A percentile compares a stretch with the other conserved stretches of the same genome.
Conservation (phyloP, 2,797 vertebrate genomes). For the Distichodus sexfasciatus region DNA sequence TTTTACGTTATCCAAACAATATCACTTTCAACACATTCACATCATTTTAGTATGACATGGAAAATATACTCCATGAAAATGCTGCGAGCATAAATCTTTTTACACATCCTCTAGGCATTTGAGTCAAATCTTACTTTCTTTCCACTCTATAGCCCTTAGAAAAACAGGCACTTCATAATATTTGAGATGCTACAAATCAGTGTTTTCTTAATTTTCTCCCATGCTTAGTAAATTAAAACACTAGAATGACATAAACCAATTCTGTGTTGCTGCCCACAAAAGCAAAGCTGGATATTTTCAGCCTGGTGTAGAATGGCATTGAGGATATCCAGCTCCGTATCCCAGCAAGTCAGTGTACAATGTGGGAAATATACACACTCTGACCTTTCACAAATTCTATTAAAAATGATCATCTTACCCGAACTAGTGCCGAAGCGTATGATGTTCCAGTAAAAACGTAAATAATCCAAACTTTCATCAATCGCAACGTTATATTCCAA, state of each 20-base stretch:
- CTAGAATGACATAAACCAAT: background rate
- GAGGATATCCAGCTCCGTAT: background rate
- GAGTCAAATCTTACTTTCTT: background rate
- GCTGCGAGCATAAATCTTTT: constrained; percentile 30
- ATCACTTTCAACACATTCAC: constrained; percentile 44
- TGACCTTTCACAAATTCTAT: no score
- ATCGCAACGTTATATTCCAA: background rate
- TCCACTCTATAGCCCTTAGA: constrained; percentile 14
- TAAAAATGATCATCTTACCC: constrained; percentile 17
- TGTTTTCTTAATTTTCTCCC: background rate
- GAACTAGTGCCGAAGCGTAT: background rate
- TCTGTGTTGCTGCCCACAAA: background rate
- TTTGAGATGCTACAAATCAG: background rate
- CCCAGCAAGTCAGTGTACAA: no score
- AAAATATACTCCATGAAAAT: constrained; percentile 37
- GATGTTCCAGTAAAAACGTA: background rate
- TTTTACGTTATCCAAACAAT: constrained; percentile 36
- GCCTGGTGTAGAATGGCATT: background rate
- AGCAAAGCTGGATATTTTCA: background rate
- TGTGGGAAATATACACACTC: no score
- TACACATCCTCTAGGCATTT: constrained; percentile 30
- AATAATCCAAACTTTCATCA: constrained; percentile 8
- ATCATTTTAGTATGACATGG: constrained; percentile 28
- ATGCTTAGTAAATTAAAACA: background rate
- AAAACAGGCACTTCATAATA: constrained; percentile 16